These are phyloP conservation scores for Ellobius talpinus DNA, from an alignment of 2,113 vertebrate genomes.

Conservation along the genomic window DNA sequence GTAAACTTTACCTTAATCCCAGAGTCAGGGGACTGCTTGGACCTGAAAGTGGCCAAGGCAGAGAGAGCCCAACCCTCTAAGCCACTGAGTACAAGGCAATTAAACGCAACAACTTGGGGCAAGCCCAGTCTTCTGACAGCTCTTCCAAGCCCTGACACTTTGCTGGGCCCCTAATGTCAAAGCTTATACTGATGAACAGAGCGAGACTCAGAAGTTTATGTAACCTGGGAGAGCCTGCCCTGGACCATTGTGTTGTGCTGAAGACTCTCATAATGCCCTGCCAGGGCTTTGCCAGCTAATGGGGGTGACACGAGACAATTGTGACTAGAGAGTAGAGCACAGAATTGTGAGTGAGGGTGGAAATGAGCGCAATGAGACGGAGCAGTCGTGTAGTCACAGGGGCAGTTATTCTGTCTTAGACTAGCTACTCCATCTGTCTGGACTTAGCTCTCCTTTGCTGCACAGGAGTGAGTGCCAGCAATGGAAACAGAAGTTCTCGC, in stretches of 20 bases:
- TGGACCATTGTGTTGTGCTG: background rate
- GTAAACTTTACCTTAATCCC: background rate
- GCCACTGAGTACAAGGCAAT: fast-evolving
- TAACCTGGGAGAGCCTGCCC: background rate
- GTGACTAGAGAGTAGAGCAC: background rate
- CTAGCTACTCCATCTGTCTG: background rate
- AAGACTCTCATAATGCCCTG: background rate
- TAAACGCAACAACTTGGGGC: background rate
- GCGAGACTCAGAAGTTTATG: background rate
- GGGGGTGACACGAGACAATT: background rate
- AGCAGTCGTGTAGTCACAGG: background rate
- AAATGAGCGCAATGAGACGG: background rate
- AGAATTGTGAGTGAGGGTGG: background rate
- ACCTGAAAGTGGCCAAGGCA: background rate
- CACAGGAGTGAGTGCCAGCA: background rate
- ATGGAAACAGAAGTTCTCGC: background rate
- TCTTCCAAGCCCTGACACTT: background rate
- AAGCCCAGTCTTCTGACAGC: background rate
- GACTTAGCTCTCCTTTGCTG: background rate
- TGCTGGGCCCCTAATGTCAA: fast-evolving
- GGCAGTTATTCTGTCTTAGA: conserved; percentile 58
- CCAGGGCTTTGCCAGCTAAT: background rate
- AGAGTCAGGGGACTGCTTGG: background rate
- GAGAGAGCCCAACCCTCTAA: fast-evolving
- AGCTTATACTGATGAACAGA: background rate